A percentile compares a stretch with the other conserved stretches of the same genome.
These are phyloP conservation scores for Catocala fraxini DNA, from an alignment of 2,888 invertebrate species.

Conservation along the genomic window DNA sequence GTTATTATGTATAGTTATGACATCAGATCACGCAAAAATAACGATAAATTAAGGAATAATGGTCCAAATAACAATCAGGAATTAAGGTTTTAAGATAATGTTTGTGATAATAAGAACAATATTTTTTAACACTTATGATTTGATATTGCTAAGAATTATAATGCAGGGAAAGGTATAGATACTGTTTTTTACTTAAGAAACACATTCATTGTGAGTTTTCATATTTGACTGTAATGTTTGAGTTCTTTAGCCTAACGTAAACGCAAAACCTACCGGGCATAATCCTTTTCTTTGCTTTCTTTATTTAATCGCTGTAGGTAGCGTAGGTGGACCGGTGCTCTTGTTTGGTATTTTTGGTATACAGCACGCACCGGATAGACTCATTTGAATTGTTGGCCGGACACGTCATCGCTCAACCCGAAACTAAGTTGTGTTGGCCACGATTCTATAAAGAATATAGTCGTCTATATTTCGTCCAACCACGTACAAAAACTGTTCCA, in stretches of 20 bases:
- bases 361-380: conserved; percentile 41
- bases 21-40: too few relatives aligned
- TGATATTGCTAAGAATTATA: too few relatives aligned
- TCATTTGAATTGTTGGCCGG: conserved; percentile 48
- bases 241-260: conserved; percentile 1
- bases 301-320: conserved; percentile 13
- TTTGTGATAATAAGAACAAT: too few relatives aligned
- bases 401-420: conserved; percentile 34
- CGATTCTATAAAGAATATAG: conserved; percentile 1
- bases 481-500: conserved; percentile 1
- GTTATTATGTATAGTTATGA: too few relatives aligned
- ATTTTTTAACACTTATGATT: too few relatives aligned
- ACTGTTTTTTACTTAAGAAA: neutral
- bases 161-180: too few relatives aligned
- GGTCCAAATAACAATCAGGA: too few relatives aligned
- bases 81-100: too few relatives aligned
- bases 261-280: neutral
- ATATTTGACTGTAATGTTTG: conserved; percentile 3
- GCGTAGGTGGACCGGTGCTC: conserved; percentile 9
- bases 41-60: too few relatives aligned
- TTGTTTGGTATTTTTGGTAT: conserved; percentile 28
- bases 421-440: neutral
- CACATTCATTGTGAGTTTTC: neutral
- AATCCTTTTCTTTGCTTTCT: conserved; percentile 7
- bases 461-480: too few relatives aligned